These are phyloP conservation scores for Alectoris magna DNA, from an alignment of 2,797 vertebrate species.

Conservation along the genomic window DNA sequence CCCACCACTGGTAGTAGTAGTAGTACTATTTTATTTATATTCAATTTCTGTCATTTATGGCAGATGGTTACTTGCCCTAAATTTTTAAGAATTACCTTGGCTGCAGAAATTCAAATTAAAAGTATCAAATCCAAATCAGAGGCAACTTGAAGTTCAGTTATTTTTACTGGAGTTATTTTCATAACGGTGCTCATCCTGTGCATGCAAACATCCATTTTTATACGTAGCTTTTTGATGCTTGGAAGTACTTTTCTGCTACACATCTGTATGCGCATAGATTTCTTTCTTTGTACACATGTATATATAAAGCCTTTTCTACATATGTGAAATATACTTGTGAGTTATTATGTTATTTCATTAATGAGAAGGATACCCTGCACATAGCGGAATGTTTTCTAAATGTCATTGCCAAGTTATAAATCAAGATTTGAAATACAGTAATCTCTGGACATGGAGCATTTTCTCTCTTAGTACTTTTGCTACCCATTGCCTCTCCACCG, in stretches of 20 bases:
- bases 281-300: not conserved
- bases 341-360: not conserved
- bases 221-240: not conserved
- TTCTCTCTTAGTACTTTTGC: not conserved
- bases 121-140: constrained; percentile 51
- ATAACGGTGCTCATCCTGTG: not conserved
- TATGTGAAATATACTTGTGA: not conserved
- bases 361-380: not conserved
- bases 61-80: constrained; percentile 66
- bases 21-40: constrained; percentile 70
- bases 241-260: not conserved
- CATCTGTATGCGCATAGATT: rapidly evolving
- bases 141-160: constrained; percentile 50
- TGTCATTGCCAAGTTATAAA: not conserved
- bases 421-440: not conserved
- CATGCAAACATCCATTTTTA: constrained; percentile 12
- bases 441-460: not conserved
- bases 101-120: constrained; percentile 64
- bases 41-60: constrained; percentile 64
- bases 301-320: not conserved
- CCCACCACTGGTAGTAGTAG: constrained; percentile 32
- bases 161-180: constrained; percentile 15
- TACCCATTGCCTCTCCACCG: not conserved
- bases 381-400: not conserved
- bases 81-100: constrained; percentile 46